Conservation (phyloP, 92 coral and sea anemone species). For the Pocillopora meandrina region DNA sequence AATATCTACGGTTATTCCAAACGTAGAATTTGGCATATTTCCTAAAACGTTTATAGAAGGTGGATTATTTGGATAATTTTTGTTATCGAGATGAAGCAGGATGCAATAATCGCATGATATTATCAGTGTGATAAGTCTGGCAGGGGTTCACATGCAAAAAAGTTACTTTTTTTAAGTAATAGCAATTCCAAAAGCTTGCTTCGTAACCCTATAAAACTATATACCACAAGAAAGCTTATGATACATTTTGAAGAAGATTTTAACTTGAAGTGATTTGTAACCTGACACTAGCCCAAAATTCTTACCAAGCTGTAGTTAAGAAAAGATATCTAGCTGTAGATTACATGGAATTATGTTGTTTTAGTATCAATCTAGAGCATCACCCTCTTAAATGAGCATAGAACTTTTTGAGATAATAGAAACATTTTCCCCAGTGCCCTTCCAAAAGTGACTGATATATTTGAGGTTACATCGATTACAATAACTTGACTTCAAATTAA, state of each 20-base stretch:
- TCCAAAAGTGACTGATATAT: slow-evolving; percentile 1
- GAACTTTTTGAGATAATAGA: no score
- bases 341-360: slow-evolving; percentile 29
- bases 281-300: slow-evolving; percentile 23
- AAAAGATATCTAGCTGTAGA: slow-evolving; percentile 38
- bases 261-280: slow-evolving; percentile 12
- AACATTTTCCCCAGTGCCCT: slow-evolving; percentile 11
- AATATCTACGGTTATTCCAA: not conserved
- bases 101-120: no score
- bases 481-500: slow-evolving; percentile 25
- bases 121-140: not conserved
- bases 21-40: not conserved
- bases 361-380: slow-evolving; percentile 26
- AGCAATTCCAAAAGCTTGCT: not conserved
- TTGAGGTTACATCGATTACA: slow-evolving; percentile 1
- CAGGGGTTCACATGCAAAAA: no score
- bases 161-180: not conserved
- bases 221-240: slow-evolving; percentile 48
- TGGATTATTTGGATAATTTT: not conserved
- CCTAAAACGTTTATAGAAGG: not conserved
- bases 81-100: no score
- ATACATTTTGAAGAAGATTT: slow-evolving; percentile 35
- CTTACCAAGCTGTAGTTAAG: slow-evolving; percentile 42
- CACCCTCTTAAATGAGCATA: slow-evolving; percentile 42
- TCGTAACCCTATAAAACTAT: slow-evolving; percentile 36